Evolutionary conservation across 2,797 vertebrate species (phyloP).

Genomic region (Brachymystax lenok): DNA sequence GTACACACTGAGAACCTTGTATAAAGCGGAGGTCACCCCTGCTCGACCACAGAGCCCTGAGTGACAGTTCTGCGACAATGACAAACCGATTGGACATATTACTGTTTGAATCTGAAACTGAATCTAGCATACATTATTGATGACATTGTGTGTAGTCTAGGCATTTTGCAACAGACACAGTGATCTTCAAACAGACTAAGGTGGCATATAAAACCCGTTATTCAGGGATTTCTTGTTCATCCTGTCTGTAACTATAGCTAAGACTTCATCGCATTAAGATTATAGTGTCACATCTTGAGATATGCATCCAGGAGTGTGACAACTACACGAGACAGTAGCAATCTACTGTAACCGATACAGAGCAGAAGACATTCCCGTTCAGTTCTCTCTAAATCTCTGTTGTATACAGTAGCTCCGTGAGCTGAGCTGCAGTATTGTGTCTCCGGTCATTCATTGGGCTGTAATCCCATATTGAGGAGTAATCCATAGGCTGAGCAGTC

Average conservation of each 20-base stretch:
- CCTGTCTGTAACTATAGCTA: neutral
- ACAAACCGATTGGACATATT: neutral
- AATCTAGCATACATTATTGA: neutral
- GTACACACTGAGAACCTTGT: neutral
- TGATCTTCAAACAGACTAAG: neutral
- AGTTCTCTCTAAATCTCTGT: slow-evolving; percentile 22
- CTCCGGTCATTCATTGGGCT: slow-evolving; percentile 68
- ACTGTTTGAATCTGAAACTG: neutral
- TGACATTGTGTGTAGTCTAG: neutral
- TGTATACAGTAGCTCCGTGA: slow-evolving; percentile 47
- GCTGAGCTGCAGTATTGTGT: slow-evolving; percentile 66
- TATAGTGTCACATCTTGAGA: neutral
- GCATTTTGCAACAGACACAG: neutral
- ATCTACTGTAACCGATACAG: no score
- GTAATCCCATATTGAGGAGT: slow-evolving; percentile 78
- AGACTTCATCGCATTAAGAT: neutral
- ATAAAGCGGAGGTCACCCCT: neutral
- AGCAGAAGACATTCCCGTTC: neutral
- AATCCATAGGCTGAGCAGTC: slow-evolving; percentile 71
- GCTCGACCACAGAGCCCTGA: neutral
- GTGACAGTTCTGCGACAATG: neutral
- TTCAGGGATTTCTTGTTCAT: neutral
- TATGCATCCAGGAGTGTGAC: no score
- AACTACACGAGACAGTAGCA: no score
- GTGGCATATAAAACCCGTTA: neutral